Percentiles rank a stretch among this genome's conserved stretches.
phyloP scores from a whole-genome alignment of 2,113 vertebrate species.

The Corydoras sp. region DNA sequence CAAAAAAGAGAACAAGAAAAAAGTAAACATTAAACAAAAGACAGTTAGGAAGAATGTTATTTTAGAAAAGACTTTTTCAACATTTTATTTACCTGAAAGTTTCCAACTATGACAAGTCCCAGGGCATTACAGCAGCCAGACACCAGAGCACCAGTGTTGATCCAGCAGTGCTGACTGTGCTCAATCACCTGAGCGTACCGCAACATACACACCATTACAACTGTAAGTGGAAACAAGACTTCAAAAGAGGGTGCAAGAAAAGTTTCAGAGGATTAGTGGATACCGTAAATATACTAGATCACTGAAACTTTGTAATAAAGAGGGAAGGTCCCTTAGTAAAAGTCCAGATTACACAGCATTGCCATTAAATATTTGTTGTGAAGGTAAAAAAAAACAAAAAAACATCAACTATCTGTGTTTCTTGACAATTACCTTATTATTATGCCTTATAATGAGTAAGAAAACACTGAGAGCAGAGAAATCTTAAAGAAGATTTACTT shows the following conservation, averaged over 20 bases:
- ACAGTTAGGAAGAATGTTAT: background rate
- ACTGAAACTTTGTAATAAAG: too few species aligned
- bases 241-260: background rate
- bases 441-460: too few species aligned
- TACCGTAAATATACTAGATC: too few species aligned
- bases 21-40: background rate
- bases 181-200: slow-evolving; percentile 86
- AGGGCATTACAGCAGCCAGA: slow-evolving; percentile 80
- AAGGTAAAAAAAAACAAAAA: too few species aligned
- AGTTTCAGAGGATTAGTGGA: background rate
- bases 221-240: slow-evolving; percentile 50
- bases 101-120: slow-evolving; percentile 83
- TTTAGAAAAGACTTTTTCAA: too few species aligned
- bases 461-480: too few species aligned
- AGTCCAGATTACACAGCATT: too few species aligned
- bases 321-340: too few species aligned
- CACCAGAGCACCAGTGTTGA: slow-evolving; percentile 80
- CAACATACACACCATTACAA: slow-evolving; percentile 83
- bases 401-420: too few species aligned
- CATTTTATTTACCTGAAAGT: slow-evolving; percentile 75
- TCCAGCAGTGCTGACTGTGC: slow-evolving; percentile 77
- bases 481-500: too few species aligned
- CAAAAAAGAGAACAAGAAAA: background rate
- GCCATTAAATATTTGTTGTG: too few species aligned
- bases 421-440: too few species aligned